Evolutionary conservation across 2,113 vertebrate genomes (phyloP).

Genomic region (Cheirogaleus medius): DNA sequence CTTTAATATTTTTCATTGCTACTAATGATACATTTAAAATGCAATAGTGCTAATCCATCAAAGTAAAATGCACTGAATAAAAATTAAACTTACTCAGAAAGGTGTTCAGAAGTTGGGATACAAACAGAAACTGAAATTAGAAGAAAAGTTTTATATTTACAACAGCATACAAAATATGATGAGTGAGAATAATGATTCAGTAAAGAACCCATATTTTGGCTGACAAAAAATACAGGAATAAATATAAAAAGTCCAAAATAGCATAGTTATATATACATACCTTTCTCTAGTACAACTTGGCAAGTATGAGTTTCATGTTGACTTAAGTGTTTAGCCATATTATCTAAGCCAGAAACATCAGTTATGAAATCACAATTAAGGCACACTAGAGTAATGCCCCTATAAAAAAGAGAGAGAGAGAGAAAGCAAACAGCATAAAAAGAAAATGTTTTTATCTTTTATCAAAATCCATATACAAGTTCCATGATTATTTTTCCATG

Average conservation of each 20-base stretch:
- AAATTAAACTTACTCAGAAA: conserved; percentile 88
- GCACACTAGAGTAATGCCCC: conserved; percentile 93
- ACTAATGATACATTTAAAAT: conserved; percentile 65
- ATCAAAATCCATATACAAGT: conserved; percentile 38
- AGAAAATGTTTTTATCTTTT: conserved; percentile 35
- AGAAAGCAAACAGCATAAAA: conserved; percentile 14
- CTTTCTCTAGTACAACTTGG: conserved; percentile 92
- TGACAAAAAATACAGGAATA: conserved; percentile 61
- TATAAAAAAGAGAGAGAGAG: conserved; percentile 61
- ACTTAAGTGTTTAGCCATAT: conserved; percentile 94
- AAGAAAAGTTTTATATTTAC: conserved; percentile 78
- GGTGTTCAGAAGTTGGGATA: conserved; percentile 82
- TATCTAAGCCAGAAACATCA: conserved; percentile 90
- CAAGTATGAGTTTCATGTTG: conserved; percentile 90
- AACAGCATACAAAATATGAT: background rate
- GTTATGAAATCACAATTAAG: conserved; percentile 93
- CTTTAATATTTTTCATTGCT: conserved; percentile 74
- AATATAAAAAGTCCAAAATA: conserved; percentile 36
- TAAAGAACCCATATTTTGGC: conserved; percentile 59
- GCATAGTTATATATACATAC: conserved; percentile 80
- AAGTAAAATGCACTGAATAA: conserved; percentile 73
- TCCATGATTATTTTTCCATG: conserved; percentile 27
- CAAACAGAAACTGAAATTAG: conserved; percentile 86
- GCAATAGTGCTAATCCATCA: conserved; percentile 58
- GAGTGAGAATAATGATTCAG: conserved; percentile 65